phyloP scores from a whole-genome alignment of 2,888 invertebrate species.

The Troides helena region DNA sequence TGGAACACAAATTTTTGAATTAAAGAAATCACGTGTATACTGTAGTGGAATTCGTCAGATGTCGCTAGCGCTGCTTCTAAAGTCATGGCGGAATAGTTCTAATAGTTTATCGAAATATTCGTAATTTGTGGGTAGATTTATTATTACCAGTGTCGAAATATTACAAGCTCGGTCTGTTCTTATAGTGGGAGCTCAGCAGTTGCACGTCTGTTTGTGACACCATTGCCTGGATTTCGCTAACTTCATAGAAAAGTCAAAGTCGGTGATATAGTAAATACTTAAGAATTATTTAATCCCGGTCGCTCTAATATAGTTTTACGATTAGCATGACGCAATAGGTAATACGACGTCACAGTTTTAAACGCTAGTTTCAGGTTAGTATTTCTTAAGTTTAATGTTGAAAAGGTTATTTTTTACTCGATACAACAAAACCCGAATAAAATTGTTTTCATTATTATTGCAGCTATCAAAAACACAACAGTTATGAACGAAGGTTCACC shows the following conservation, averaged over 20 bases:
- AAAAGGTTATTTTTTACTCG: conserved; percentile 19
- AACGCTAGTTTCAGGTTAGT: conserved; percentile 62
- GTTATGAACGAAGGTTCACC: conserved; percentile 69
- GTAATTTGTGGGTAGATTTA: conserved; percentile 75
- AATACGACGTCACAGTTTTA: conserved; percentile 51
- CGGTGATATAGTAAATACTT: conserved; percentile 60
- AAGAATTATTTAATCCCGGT: conserved; percentile 59
- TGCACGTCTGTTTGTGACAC: conserved; percentile 49
- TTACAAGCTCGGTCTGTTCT: conserved; percentile 59
- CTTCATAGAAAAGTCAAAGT: conserved; percentile 60
- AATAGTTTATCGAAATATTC: conserved; percentile 68
- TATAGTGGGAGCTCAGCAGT: conserved; percentile 60
- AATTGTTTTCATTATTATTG: conserved; percentile 39
- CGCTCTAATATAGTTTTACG: conserved; percentile 59
- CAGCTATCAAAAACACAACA: conserved; percentile 36
- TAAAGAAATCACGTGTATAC: conserved; percentile 69
- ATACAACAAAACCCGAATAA: not conserved
- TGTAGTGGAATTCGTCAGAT: conserved; percentile 61
- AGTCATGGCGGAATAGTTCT: conserved; percentile 78
- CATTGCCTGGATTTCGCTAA: conserved; percentile 47
- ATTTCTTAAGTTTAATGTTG: conserved; percentile 37
- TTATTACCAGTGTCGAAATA: conserved; percentile 66
- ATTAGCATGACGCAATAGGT: conserved; percentile 70
- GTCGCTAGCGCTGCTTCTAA: conserved; percentile 69
- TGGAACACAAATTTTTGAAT: conserved; percentile 62